A percentile compares a stretch with the other conserved stretches of the same genome.
Conservation (phyloP, 2,113 vertebrate species). For the Microtus richardsoni region DNA sequence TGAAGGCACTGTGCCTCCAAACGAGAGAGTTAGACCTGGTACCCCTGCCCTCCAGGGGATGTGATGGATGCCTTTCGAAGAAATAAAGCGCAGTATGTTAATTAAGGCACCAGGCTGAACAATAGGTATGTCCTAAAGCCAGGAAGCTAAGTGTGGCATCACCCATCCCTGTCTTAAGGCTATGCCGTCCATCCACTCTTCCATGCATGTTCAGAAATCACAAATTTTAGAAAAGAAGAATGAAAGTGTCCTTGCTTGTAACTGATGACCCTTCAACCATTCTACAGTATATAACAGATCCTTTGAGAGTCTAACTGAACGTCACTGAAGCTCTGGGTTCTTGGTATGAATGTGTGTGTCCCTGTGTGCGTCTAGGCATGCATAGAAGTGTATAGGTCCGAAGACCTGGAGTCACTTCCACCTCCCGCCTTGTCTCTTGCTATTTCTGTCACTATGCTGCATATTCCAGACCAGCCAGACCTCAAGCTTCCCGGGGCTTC, state of each 20-base stretch:
- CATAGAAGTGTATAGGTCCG: background rate
- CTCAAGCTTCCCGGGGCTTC: background rate
- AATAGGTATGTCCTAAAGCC: background rate
- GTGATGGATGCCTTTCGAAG: background rate
- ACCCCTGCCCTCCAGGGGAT: background rate
- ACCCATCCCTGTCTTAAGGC: background rate
- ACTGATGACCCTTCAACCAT: constrained; percentile 8
- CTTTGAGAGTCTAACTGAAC: constrained; percentile 33
- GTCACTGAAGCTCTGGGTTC: constrained; percentile 49
- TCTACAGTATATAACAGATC: background rate
- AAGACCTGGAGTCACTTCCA: background rate
- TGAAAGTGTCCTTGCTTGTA: background rate
- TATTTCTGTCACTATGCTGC: no score
- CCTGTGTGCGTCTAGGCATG: background rate
- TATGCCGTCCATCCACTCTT: background rate
- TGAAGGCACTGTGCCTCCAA: background rate
- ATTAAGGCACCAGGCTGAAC: background rate
- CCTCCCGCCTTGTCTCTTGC: background rate
- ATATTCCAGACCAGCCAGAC: background rate
- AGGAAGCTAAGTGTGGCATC: constrained; percentile 1
- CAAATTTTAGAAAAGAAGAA: constrained; percentile 28
- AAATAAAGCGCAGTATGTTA: background rate
- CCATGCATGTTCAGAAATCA: background rate
- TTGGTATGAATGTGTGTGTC: background rate
- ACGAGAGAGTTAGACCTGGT: background rate